These are phyloP conservation scores for Notothenia rossii DNA, from an alignment of 2,113 vertebrate genomes.

Conservation along the genomic window DNA sequence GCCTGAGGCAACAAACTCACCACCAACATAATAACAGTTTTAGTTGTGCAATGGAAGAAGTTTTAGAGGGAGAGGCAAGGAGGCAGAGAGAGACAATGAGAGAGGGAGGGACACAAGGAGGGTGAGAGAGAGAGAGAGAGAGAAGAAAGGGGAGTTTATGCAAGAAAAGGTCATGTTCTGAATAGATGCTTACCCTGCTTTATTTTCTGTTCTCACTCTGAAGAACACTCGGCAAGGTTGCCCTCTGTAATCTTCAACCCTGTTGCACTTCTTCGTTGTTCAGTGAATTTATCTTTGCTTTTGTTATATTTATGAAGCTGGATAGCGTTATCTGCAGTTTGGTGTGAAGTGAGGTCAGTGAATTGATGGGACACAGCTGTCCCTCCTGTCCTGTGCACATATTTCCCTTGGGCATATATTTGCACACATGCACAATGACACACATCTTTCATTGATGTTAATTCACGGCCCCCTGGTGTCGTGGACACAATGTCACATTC, in stretches of 20 bases:
- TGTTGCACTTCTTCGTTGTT: constrained; percentile 38
- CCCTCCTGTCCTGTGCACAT: constrained; percentile 44
- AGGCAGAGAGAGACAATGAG: constrained; percentile 16
- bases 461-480: constrained; percentile 12
- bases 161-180: constrained; percentile 33
- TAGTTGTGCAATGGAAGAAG: constrained; percentile 52
- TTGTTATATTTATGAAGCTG: constrained; percentile 58
- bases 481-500: constrained; percentile 21
- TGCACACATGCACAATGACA: constrained; percentile 33
- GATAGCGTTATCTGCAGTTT: constrained; percentile 44
- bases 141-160: constrained; percentile 38
- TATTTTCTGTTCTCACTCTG: constrained; percentile 22
- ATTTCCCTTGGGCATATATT: constrained; percentile 56
- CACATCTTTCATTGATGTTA: constrained; percentile 34
- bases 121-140: constrained; percentile 8
- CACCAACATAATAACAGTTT: constrained; percentile 76
- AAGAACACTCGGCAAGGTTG: constrained; percentile 40
- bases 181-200: constrained; percentile 49
- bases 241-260: constrained; percentile 47
- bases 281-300: constrained; percentile 27
- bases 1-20: constrained; percentile 71
- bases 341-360: constrained; percentile 64
- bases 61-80: constrained; percentile 31
- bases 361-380: constrained; percentile 63
- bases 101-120: constrained; percentile 3